Conservation (phyloP, 2,113 vertebrate species). For the Rattus norvegicus region DNA sequence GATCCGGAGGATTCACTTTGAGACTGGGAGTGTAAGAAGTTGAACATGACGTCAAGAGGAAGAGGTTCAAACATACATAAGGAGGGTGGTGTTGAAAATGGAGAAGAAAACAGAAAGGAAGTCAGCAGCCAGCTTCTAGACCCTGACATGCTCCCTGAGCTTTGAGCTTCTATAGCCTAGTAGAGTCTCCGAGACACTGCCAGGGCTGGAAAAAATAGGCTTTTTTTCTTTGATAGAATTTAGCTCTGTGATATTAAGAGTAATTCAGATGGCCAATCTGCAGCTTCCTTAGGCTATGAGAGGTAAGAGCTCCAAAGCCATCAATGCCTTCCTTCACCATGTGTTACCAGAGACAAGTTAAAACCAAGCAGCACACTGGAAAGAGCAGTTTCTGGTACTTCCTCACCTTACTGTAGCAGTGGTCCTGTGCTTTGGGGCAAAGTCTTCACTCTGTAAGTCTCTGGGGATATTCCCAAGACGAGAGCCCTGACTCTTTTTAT, state of each 20-base stretch:
- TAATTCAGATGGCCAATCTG: neutral
- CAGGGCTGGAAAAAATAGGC: neutral
- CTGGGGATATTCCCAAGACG: neutral
- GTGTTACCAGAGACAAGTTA: neutral
- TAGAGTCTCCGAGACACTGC: neutral
- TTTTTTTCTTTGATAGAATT: neutral
- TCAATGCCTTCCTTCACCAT: neutral
- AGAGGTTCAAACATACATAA: neutral
- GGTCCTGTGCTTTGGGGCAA: neutral
- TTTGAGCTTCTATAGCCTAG: neutral
- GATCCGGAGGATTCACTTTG: slow-evolving; percentile 13
- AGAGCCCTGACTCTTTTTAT: neutral
- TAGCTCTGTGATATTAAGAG: slow-evolving; percentile 18
- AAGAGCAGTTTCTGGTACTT: neutral
- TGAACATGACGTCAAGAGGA: neutral
- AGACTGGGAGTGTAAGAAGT: neutral
- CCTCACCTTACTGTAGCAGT: neutral
- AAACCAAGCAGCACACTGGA: neutral
- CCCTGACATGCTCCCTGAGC: neutral
- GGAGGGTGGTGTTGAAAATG: neutral
- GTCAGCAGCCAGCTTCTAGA: neutral
- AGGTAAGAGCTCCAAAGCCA: neutral
- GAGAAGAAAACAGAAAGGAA: slow-evolving; percentile 9
- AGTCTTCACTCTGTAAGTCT: neutral
- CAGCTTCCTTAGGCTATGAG: neutral